Evolutionary conservation across 2,797 vertebrate species (phyloP).

Genomic region (Cryptoprocta ferox): DNA sequence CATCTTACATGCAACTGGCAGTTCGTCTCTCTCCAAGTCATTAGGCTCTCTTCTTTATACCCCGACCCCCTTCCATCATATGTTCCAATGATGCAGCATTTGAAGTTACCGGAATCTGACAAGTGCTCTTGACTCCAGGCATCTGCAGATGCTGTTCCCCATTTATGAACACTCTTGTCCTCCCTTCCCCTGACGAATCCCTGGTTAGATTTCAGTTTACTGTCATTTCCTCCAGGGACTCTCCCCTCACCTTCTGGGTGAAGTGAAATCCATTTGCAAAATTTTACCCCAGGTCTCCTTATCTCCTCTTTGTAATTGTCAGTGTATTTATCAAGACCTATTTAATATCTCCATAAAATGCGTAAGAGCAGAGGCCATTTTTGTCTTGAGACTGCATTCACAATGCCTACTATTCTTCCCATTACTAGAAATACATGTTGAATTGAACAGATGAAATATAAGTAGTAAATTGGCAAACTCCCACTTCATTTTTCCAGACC

Average conservation of each 20-base stretch:
- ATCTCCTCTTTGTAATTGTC: not conserved
- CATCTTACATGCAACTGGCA: not conserved
- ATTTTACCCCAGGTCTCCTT: not conserved
- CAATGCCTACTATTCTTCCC: not conserved
- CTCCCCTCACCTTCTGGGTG: not conserved
- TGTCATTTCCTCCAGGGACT: not conserved
- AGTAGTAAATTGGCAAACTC: not conserved
- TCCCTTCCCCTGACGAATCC: not conserved
- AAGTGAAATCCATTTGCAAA: not conserved
- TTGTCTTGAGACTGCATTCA: not conserved
- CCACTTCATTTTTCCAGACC: not conserved
- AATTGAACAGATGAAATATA: not conserved
- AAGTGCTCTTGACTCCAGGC: not conserved
- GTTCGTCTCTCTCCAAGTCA: not conserved
- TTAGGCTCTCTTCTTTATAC: not conserved
- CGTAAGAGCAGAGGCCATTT: not conserved
- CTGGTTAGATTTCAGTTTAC: not conserved
- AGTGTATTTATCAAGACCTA: not conserved
- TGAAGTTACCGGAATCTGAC: not conserved
- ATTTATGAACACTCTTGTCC: not conserved
- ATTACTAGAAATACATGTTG: not conserved
- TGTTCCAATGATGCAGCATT: not conserved
- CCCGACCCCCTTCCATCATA: accelerated
- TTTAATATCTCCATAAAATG: not conserved
- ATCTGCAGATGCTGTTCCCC: not conserved